Percentiles rank a stretch among this genome's conserved stretches.
Conservation (phyloP, 2,113 vertebrate genomes). For the Gymnogyps californianus region DNA sequence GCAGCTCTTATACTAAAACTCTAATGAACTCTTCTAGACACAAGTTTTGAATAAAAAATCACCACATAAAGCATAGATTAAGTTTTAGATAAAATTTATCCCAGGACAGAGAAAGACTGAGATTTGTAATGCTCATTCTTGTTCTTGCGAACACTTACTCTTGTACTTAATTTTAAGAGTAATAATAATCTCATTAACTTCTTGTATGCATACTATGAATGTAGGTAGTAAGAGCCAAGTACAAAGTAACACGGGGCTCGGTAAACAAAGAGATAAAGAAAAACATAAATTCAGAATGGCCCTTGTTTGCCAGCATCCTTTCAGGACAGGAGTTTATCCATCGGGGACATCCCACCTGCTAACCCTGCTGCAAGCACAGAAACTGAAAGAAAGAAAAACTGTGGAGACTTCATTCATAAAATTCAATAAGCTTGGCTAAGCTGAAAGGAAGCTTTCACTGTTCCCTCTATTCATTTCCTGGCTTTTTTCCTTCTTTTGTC, state of each 20-base stretch:
- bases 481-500: neutral
- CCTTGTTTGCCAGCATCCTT: neutral
- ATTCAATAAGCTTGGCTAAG: conserved; percentile 37
- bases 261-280: neutral
- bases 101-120: neutral
- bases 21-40: neutral
- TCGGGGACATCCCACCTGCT: neutral
- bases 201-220: neutral
- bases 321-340: neutral
- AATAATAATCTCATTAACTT: neutral
- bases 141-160: neutral
- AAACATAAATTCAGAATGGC: neutral
- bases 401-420: conserved; percentile 28
- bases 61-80: neutral
- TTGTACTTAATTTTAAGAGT: neutral
- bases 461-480: neutral
- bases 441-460: conserved; percentile 49
- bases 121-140: accelerated
- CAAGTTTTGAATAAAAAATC: neutral
- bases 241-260: neutral
- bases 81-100: neutral
- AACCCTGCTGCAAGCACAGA: neutral
- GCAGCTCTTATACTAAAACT: neutral
- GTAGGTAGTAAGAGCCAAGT: neutral
- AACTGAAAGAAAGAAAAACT: neutral